phyloP scores from a whole-genome alignment of 2,888 invertebrate species.

The Trichopoda pennipes region DNA sequence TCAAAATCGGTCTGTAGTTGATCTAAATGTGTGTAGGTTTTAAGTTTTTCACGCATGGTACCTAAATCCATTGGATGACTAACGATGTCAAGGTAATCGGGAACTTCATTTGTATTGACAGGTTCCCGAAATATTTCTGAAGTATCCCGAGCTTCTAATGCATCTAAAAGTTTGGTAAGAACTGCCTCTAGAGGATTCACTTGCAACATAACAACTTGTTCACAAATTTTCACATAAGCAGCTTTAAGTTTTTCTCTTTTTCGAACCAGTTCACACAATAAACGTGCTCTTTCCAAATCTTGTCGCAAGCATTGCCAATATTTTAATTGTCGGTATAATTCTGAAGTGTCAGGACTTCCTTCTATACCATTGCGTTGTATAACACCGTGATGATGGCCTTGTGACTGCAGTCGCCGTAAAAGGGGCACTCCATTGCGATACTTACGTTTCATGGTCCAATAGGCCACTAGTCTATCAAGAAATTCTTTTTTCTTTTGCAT shows the following conservation, averaged over 20 bases:
- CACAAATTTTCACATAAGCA: conserved; percentile 89
- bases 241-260: conserved; percentile 97
- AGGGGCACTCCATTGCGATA: conserved; percentile 97
- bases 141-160: conserved; percentile 89
- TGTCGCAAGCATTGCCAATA: conserved; percentile 97
- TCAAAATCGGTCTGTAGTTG: conserved; percentile 94
- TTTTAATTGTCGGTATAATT: conserved; percentile 91
- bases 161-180: conserved; percentile 88
- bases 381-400: conserved; percentile 81
- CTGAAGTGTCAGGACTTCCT: conserved; percentile 85
- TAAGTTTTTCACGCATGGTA: conserved; percentile 91
- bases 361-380: conserved; percentile 83
- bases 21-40: conserved; percentile 86
- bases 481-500: conserved; percentile 90
- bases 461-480: conserved; percentile 93
- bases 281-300: conserved; percentile 93
- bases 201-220: conserved; percentile 90
- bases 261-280: conserved; percentile 96
- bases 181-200: conserved; percentile 91
- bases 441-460: conserved; percentile 98
- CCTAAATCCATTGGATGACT: conserved; percentile 93
- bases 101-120: conserved; percentile 92
- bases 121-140: conserved; percentile 96
- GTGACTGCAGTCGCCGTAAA: conserved; percentile 89
- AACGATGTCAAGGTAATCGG: conserved; percentile 93